These are phyloP conservation scores for Cyprinodon diabolis DNA, from an alignment of 2,797 vertebrate species.

Conservation along the genomic window DNA sequence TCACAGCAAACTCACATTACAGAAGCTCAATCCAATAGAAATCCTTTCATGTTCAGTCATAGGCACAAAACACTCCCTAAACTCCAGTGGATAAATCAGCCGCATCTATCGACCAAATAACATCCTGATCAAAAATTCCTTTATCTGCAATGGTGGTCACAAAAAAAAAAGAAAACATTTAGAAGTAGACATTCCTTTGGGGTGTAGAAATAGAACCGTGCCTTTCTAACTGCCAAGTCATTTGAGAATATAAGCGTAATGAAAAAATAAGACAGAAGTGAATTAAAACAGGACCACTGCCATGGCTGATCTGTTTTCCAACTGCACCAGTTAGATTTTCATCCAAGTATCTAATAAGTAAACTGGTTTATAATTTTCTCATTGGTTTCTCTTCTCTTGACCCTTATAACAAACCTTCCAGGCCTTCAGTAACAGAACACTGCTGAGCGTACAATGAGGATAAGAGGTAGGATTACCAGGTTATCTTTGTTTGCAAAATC, in stretches of 20 bases:
- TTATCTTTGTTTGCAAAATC: too few relatives aligned
- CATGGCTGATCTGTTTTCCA: background rate
- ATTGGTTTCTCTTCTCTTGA: background rate
- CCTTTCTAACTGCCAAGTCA: too few relatives aligned
- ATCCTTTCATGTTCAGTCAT: conserved; percentile 39
- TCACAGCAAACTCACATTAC: conserved; percentile 37
- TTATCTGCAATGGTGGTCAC: too few relatives aligned
- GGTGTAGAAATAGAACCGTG: too few relatives aligned
- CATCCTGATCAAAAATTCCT: background rate
- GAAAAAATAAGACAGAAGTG: too few relatives aligned
- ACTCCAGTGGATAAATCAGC: conserved; percentile 49
- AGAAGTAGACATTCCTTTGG: too few relatives aligned
- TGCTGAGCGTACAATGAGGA: background rate
- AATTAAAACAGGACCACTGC: background rate
- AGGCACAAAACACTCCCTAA: conserved; percentile 57
- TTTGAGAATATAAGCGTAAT: too few relatives aligned
- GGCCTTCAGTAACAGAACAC: background rate
- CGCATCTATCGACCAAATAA: conserved; percentile 69
- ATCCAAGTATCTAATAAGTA: background rate
- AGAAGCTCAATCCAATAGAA: conserved; percentile 17
- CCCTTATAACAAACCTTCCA: background rate
- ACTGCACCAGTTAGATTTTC: background rate
- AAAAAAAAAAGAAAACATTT: too few relatives aligned
- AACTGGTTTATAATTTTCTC: background rate
- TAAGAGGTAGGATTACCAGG: background rate